These are phyloP conservation scores for Eristalis pertinax DNA, from an alignment of 2,888 invertebrate genomes.

Conservation along the genomic window DNA sequence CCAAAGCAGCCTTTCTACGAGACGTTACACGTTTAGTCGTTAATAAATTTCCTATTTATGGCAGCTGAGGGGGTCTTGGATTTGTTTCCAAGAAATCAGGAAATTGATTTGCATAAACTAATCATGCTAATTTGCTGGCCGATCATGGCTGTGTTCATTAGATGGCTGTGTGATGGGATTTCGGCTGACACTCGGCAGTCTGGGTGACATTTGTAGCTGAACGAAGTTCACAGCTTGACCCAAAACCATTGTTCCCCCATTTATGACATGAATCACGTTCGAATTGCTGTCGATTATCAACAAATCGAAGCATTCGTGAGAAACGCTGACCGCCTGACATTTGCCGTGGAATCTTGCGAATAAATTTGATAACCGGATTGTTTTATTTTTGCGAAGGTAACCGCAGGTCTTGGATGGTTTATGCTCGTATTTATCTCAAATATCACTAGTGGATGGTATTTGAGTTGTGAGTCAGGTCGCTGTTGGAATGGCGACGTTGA, in stretches of 20 bases:
- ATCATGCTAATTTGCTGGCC: not conserved
- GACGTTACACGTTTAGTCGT: not conserved
- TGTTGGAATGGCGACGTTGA: not conserved
- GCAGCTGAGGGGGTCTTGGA: not conserved
- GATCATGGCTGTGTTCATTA: not conserved
- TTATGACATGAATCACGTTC: slow-evolving; percentile 5
- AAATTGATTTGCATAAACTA: not conserved
- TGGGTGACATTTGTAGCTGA: not conserved
- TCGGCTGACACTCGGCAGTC: not conserved
- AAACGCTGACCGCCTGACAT: slow-evolving; percentile 48
- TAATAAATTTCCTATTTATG: not conserved
- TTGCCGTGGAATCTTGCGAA: slow-evolving; percentile 23
- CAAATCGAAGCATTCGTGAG: slow-evolving; percentile 13
- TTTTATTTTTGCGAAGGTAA: not conserved
- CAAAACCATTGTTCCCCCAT: not conserved
- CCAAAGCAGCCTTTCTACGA: not conserved
- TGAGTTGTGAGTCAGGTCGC: slow-evolving; percentile 29
- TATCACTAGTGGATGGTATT: slow-evolving; percentile 30
- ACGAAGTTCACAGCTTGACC: slow-evolving; percentile 13
- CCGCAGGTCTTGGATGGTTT: not conserved
- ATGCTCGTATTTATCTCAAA: slow-evolving; percentile 32
- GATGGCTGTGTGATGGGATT: not conserved
- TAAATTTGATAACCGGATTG: slow-evolving; percentile 43
- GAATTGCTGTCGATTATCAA: not conserved
- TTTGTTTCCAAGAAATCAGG: not conserved